Percentiles rank a stretch among this genome's conserved stretches.
Conservation (phyloP, 1,140 invertebrate species). For the Psilanteris sp. region DNA sequence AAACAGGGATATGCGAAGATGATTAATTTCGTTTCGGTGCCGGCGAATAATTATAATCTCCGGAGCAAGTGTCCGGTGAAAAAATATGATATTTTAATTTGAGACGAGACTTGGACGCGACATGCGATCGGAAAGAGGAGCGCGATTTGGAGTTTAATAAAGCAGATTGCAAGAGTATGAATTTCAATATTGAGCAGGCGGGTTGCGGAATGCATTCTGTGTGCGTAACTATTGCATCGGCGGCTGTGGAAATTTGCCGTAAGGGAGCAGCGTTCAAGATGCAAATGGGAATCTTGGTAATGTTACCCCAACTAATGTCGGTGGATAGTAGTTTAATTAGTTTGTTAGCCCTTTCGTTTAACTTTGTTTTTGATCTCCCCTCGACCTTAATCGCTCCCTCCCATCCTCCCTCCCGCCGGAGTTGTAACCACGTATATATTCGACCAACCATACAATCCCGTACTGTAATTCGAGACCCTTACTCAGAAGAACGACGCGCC, state of each 20-base stretch:
- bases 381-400: background rate
- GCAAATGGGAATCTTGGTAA: conserved; percentile 23
- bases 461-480: conserved; percentile 26
- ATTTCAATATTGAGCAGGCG: conserved; percentile 29
- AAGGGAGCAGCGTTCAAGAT: conserved; percentile 31
- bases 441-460: conserved; percentile 31
- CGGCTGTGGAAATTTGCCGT: conserved; percentile 31
- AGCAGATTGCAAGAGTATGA: conserved; percentile 30
- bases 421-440: background rate
- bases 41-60: too few relatives aligned
- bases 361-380: conserved; percentile 60
- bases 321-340: conserved; percentile 68
- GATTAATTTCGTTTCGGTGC: too few relatives aligned
- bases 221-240: conserved; percentile 24
- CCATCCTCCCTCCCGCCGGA: too few relatives aligned
- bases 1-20: too few relatives aligned
- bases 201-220: conserved; percentile 13
- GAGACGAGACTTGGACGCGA: background rate
- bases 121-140: conserved; percentile 11
- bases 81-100: conserved; percentile 5
- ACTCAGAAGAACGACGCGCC: conserved; percentile 13
- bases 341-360: conserved; percentile 70
- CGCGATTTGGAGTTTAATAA: conserved; percentile 24
- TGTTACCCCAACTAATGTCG: conserved; percentile 30
- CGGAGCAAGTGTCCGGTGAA: background rate